Conservation (phyloP, 2,888 invertebrate genomes). For the Phrixothrix hirtus region DNA sequence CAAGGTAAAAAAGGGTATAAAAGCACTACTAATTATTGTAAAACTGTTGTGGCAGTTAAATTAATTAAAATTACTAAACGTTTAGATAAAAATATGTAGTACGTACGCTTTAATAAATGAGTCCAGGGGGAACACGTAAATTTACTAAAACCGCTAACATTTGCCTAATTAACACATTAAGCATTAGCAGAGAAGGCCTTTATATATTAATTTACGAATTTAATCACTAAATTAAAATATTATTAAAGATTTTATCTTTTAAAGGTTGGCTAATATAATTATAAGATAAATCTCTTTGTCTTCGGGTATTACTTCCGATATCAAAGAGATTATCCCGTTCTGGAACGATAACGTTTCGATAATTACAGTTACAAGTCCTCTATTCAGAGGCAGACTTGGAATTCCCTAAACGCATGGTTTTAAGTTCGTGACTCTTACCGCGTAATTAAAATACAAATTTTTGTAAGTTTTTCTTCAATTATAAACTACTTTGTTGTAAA, state of each 20-base stretch:
- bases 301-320: no score
- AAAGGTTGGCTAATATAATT: no score
- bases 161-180: slow-evolving; percentile 1
- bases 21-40: no score
- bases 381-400: neutral
- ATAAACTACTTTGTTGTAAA: slow-evolving; percentile 9
- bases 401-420: slow-evolving; percentile 10
- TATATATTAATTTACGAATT: neutral
- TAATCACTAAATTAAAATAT: neutral
- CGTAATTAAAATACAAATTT: slow-evolving; percentile 8
- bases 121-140: slow-evolving; percentile 8
- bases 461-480: slow-evolving; percentile 9
- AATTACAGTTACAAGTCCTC: slow-evolving; percentile 3
- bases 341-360: no score
- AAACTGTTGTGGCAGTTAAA: no score
- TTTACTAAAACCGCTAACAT: slow-evolving; percentile 9
- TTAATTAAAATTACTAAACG: no score
- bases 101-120: neutral
- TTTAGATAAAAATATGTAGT: no score
- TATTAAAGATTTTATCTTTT: no score
- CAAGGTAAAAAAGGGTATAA: no score
- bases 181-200: neutral
- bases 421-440: slow-evolving; percentile 4
- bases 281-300: no score
- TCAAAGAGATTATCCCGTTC: no score